Conservation (phyloP, 2,797 vertebrate genomes). For the Eospalax fontanierii region DNA sequence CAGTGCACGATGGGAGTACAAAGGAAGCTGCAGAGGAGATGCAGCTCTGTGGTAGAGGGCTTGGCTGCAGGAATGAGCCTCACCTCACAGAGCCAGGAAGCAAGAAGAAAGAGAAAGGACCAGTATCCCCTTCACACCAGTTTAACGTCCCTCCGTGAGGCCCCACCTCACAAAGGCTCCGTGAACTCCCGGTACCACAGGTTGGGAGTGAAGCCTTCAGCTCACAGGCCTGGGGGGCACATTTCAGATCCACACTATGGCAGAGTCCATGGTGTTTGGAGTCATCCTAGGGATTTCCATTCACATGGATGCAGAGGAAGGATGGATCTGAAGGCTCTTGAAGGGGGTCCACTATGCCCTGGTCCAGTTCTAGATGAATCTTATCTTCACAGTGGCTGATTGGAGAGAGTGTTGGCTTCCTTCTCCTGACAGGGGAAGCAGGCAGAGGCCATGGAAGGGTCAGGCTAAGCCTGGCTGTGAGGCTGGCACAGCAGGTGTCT, state of each 20-base stretch:
- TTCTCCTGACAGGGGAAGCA: neutral
- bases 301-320: neutral
- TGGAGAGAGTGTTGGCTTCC: neutral
- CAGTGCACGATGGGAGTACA: neutral
- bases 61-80: no score
- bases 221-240: neutral
- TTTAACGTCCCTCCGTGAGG: neutral
- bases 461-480: neutral
- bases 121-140: neutral
- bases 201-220: neutral
- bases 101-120: neutral
- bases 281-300: neutral
- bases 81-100: neutral
- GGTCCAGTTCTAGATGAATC: neutral
- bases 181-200: no score
- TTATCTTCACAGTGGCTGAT: neutral
- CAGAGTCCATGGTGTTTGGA: neutral
- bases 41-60: no score
- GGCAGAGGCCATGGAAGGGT: neutral
- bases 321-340: neutral
- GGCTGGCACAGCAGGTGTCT: no score
- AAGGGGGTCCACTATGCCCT: neutral
- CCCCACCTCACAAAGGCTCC: neutral
- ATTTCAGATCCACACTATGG: neutral
- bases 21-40: neutral